A percentile compares a stretch with the other conserved stretches of the same genome.
These are phyloP conservation scores for Tuberolachnus salignus DNA, from an alignment of 2,888 invertebrate genomes.

Conservation along the genomic window DNA sequence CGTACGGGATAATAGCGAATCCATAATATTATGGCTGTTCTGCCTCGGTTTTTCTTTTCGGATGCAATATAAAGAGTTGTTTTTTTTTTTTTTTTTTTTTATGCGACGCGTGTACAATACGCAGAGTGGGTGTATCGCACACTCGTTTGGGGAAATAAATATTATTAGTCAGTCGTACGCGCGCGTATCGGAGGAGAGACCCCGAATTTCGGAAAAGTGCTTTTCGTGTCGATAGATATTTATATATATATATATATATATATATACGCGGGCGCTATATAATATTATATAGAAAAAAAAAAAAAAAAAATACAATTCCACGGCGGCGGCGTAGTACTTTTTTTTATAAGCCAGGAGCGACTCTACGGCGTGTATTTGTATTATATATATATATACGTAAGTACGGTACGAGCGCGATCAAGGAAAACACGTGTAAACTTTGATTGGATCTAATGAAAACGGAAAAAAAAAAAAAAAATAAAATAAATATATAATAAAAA, in stretches of 20 bases:
- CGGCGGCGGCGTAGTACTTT: background rate
- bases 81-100: too few species aligned
- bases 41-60: too few species aligned
- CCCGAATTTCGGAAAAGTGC: conserved; percentile 29
- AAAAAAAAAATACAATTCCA: background rate
- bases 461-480: background rate
- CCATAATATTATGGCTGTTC: too few species aligned
- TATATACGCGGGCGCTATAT: background rate
- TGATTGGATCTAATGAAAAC: conserved; percentile 1
- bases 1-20: too few species aligned
- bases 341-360: background rate
- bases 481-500: conserved; percentile 25
- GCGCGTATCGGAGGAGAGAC: background rate
- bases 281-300: too few species aligned
- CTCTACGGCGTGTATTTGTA: too few species aligned
- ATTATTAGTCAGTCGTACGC: conserved; percentile 11
- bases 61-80: too few species aligned
- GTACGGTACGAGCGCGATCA: background rate
- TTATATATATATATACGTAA: too few species aligned
- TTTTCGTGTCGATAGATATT: conserved; percentile 29
- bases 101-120: background rate
- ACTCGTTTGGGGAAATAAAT: conserved; percentile 9
- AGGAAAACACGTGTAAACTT: background rate
- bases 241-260: too few species aligned
- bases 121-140: background rate